A percentile compares a stretch with the other conserved stretches of the same genome.
phyloP scores from a whole-genome alignment of 1,140 invertebrate species.

The Argopecten irradians region DNA sequence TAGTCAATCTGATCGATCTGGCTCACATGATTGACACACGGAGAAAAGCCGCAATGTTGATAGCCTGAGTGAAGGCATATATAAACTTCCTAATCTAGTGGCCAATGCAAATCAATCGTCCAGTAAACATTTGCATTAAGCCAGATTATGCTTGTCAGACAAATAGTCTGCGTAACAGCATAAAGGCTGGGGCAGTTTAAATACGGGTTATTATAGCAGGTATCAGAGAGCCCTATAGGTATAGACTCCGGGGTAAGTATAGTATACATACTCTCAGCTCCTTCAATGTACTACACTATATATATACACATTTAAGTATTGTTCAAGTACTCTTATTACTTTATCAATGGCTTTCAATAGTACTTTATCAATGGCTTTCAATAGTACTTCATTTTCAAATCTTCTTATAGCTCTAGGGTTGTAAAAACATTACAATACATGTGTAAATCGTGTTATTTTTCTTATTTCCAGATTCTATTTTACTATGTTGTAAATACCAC shows the following conservation, averaged over 20 bases:
- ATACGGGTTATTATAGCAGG: neutral
- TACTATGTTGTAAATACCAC: no score
- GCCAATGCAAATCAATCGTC: slow-evolving; percentile 8
- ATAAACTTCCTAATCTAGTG: slow-evolving; percentile 22
- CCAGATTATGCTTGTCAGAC: slow-evolving; percentile 8
- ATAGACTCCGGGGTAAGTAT: neutral
- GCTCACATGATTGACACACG: neutral
- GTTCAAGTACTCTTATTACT: neutral
- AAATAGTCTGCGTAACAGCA: neutral
- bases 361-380: neutral
- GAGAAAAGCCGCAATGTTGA: neutral
- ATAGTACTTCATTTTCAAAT: neutral
- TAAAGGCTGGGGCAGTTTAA: slow-evolving; percentile 1
- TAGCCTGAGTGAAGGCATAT: neutral
- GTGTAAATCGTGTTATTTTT: neutral
- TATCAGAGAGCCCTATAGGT: neutral
- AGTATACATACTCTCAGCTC: neutral
- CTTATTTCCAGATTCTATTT: no score
- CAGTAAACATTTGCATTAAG: slow-evolving; percentile 3
- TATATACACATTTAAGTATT: neutral
- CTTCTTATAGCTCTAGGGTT: neutral
- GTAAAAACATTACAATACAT: neutral
- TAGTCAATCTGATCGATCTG: neutral
- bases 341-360: neutral
- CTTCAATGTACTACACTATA: neutral